phyloP scores from a whole-genome alignment of 1,140 invertebrate genomes.

The Helicoverpa zea region DNA sequence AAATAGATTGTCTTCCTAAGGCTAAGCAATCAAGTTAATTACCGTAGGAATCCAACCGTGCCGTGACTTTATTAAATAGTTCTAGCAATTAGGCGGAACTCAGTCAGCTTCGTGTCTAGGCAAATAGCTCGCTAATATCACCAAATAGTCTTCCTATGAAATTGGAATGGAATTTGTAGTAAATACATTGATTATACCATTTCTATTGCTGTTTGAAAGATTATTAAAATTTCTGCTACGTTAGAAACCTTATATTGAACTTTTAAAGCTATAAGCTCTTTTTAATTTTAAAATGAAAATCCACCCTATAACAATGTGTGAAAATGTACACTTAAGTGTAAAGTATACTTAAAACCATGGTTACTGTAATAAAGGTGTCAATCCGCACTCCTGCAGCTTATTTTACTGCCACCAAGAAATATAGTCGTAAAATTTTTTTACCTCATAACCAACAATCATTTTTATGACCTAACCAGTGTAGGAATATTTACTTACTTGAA shows the following conservation, averaged over 20 bases:
- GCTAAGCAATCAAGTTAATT: conserved; percentile 6
- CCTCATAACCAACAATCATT: too few relatives aligned
- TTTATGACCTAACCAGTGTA: conserved; percentile 15
- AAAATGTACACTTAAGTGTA: neutral
- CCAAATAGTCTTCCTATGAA: neutral
- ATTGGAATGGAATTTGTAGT: neutral
- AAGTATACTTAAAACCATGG: neutral
- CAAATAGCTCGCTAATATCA: conserved; percentile 12
- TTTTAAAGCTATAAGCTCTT: too few relatives aligned
- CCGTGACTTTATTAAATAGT: conserved; percentile 39
- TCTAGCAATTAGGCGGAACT: conserved; percentile 13
- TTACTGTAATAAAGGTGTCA: conserved; percentile 3
- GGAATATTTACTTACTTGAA: too few relatives aligned
- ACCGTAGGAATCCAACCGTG: neutral
- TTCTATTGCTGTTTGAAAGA: neutral
- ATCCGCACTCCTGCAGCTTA: neutral
- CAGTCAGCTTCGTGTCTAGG: neutral
- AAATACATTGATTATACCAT: neutral
- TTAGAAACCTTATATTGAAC: neutral
- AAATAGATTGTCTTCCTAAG: neutral
- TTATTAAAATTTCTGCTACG: neutral
- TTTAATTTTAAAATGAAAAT: too few relatives aligned
- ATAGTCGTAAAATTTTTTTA: conserved; percentile 29
- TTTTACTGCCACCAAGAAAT: conserved; percentile 33
- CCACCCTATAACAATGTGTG: too few relatives aligned